A percentile compares a stretch with the other conserved stretches of the same genome.
phyloP scores from a whole-genome alignment of 1,140 invertebrate genomes.

The Drusus annulatus region DNA sequence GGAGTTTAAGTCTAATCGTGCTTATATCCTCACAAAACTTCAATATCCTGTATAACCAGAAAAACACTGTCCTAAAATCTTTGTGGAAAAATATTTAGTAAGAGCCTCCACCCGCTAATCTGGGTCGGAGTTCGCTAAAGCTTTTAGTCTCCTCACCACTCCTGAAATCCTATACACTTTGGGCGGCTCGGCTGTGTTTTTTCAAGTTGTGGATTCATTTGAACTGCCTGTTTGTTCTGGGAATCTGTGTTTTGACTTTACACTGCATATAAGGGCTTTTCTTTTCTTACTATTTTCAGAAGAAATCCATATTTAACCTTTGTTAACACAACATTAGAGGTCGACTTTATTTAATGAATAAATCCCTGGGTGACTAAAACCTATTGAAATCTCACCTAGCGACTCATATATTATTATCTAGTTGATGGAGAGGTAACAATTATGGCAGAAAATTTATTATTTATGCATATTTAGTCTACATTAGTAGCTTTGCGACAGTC shows the following conservation, averaged over 20 bases:
- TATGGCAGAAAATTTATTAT: too few species aligned
- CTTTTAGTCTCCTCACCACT: slow-evolving; percentile 44
- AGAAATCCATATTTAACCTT: background rate
- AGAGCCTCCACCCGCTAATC: slow-evolving; percentile 37
- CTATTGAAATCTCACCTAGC: too few species aligned
- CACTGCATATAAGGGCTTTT: slow-evolving; percentile 3
- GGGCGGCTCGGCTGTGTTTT: slow-evolving; percentile 26
- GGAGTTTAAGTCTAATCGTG: too few species aligned
- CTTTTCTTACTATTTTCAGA: background rate
- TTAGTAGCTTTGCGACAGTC: too few species aligned
- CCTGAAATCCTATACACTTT: slow-evolving; percentile 48
- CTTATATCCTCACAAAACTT: too few species aligned
- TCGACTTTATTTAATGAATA: too few species aligned
- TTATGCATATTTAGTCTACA: too few species aligned
- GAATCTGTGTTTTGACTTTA: slow-evolving; percentile 39
- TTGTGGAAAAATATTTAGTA: slow-evolving; percentile 39
- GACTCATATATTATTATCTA: too few species aligned
- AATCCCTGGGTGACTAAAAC: too few species aligned
- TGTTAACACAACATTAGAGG: too few species aligned
- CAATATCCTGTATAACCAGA: background rate
- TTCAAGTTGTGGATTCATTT: slow-evolving; percentile 21
- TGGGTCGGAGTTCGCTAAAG: slow-evolving; percentile 48
- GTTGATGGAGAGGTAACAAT: too few species aligned
- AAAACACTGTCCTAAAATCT: background rate
- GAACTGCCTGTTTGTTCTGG: slow-evolving; percentile 30